These are phyloP conservation scores for Onychostruthus taczanowskii DNA, from an alignment of 2,113 vertebrate species.

Conservation along the genomic window DNA sequence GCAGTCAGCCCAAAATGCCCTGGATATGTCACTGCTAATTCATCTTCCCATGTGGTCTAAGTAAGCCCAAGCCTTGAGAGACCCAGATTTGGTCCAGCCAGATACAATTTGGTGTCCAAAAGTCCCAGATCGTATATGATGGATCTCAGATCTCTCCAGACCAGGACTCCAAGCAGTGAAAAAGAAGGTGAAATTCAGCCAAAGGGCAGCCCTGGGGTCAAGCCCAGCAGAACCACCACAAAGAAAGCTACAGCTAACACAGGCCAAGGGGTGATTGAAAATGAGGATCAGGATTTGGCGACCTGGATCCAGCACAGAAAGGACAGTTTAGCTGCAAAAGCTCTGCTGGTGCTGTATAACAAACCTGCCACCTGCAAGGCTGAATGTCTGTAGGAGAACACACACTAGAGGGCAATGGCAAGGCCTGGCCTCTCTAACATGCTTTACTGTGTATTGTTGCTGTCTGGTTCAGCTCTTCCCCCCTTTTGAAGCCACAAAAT, in stretches of 20 bases:
- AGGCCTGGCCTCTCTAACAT: background rate
- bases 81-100: background rate
- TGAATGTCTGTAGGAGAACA: background rate
- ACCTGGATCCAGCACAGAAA: background rate
- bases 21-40: background rate
- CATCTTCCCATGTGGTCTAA: background rate
- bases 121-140: background rate
- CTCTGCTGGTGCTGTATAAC: background rate
- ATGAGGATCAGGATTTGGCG: background rate
- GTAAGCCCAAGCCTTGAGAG: background rate
- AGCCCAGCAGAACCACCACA: background rate
- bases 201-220: background rate
- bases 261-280: background rate
- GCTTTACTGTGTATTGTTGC: background rate
- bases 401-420: background rate
- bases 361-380: background rate
- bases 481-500: background rate
- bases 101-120: background rate
- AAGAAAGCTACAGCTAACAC: background rate
- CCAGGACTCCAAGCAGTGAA: background rate
- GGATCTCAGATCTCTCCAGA: background rate
- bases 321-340: background rate
- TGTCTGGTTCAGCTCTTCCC: background rate
- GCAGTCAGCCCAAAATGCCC: background rate
- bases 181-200: background rate